These are phyloP conservation scores for Pangasius djambal DNA, from an alignment of 2,797 vertebrate genomes.

Conservation along the genomic window DNA sequence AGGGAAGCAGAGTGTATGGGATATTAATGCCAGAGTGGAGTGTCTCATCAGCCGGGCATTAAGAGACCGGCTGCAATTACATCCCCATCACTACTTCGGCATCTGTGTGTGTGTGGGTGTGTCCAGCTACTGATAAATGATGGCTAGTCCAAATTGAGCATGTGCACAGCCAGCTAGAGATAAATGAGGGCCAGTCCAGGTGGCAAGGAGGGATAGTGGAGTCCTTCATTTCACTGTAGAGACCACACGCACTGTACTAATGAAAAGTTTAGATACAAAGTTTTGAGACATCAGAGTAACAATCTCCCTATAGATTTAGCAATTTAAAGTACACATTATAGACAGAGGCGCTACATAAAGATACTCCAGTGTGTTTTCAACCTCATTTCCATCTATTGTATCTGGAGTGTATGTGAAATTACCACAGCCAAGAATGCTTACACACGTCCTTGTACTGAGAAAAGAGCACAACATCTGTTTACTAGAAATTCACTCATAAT, in stretches of 20 bases:
- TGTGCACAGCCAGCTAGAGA: slow-evolving; percentile 15
- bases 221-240: slow-evolving; percentile 20
- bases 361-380: neutral
- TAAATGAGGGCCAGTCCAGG: slow-evolving; percentile 33
- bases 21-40: slow-evolving; percentile 49
- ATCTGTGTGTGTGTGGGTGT: neutral
- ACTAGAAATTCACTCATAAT: neutral
- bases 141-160: slow-evolving; percentile 1
- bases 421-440: neutral
- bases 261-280: neutral
- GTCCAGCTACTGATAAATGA: slow-evolving; percentile 44
- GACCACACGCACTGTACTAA: too few relatives aligned
- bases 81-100: slow-evolving; percentile 32
- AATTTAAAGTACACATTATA: neutral
- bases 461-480: neutral
- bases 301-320: too few relatives aligned
- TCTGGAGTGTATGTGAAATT: neutral
- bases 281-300: neutral
- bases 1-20: slow-evolving; percentile 15
- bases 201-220: slow-evolving; percentile 17
- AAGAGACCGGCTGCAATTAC: slow-evolving; percentile 51
- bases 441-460: neutral
- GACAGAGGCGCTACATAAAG: neutral
- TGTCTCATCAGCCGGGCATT: slow-evolving; percentile 52
- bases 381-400: neutral